Evolutionary conservation across 2,113 vertebrate species (phyloP), one percentile per base, ranked within the genome.

Genomic region (Spheniscus mendiculus): DNA sequence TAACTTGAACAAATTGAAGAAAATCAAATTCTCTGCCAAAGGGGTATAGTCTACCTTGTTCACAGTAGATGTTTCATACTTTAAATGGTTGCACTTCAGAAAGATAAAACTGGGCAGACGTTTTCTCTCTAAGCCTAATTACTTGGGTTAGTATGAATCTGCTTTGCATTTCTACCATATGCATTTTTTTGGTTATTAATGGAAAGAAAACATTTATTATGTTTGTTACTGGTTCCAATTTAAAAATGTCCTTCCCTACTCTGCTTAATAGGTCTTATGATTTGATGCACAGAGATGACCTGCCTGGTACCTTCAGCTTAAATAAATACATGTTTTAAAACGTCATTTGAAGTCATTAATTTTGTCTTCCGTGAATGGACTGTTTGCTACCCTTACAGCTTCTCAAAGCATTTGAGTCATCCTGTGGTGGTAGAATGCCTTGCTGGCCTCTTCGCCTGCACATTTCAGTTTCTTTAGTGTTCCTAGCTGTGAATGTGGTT

Each of bases 231-330:
- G 32, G 26, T 91, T 50, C 38, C 83, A 38, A 71, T 89, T 79
- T 97, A 20, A 96, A 97, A 95, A 92, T 85, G 26, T 55, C 83
- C 50, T 95, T 97, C 81, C 65, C 47, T 94, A 15, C 63, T 79
- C 62, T 96, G 72, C 77, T 90, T 79, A 83, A 26, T 62, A 91
- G 62, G 77, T 97, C 77, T 89, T 97, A 76, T 32, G 81, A 91
- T 97, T 94, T 95, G 82, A 96, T 52, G 86, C 8, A 59, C 20
- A 83, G 70, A 47, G 8, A 19, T 81, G 25, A 66, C 27, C 34
- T 78, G 56, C 34, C 27, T 78, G 16, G 27, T 53, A 27, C 52
- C 53, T 73, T 95, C 55, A 67, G 11, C 36, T 84, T 84, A 80
- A 80, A 80, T 49, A 42, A 63, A 61, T 80, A 29, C 2, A 10